Evolutionary conservation across 2,888 invertebrate genomes (phyloP), one percentile per base, ranked within the genome.

Genomic region (Polylopha cassiicola): DNA sequence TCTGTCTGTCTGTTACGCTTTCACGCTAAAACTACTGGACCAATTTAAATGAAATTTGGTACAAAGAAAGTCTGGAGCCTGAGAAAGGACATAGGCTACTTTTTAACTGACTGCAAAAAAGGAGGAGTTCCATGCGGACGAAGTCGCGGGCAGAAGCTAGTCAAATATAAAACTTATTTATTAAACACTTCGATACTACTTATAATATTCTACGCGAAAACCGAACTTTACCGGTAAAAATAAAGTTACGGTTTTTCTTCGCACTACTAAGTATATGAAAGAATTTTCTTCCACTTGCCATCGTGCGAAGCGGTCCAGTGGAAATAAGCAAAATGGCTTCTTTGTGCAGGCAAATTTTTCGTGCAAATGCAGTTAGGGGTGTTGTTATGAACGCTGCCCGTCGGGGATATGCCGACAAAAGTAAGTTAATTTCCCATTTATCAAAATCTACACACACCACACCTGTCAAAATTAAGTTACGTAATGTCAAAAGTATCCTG

Each of bases 341-440:
- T 58, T 78, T 92, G 72, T 92, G 91, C 85, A 89, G 91, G 81
- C 90, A 90, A 87, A 87, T 91, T 75, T 78, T 89, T 63, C 80
- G 89, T 47, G 89, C 87, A 82, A 82, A 88, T 68, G 88, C 89
- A 58, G 87, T 89, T 67, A 89, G 87, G 75, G 89, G 89, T 86
- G 87, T 89, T 53, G 68, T 89, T 54, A 84, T 88, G 64, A 85
- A 88, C 55, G 86, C 88, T 58, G 88, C 88, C 58, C 87, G 87
- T 53, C 84, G 89, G 61, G 89, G 91, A 65, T 87, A 81, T 63
- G 76, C 86, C 51, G 85, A 87, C 65, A 91, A 89, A 88, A 89
- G 91, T 91, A 89, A 90, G 89, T 41, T 7, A 5, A 68, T 61
- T 52, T 44, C 21, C 22, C 44, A 39, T 47, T 38, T 57, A 52